Base-by-base conservation (phyloP, 2,888 invertebrate species). In the Flexamia atlantica region DNA sequence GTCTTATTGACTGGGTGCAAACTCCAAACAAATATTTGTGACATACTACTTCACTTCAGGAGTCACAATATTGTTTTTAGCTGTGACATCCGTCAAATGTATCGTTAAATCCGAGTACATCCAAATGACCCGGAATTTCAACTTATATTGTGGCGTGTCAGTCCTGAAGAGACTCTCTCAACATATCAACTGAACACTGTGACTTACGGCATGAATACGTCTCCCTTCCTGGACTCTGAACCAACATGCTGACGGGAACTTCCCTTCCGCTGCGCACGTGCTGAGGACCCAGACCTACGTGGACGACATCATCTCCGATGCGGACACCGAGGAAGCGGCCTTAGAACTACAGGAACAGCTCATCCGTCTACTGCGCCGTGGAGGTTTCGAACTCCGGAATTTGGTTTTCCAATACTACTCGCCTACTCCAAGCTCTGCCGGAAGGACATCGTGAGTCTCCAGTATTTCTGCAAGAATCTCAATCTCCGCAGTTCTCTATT, bases 61-160 rank as follows among this genome's bases (percentile, higher is more conserved):
- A 72, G 0, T 1, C 72, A 83, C 28, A 28, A 72, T 20, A 10
- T 83, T 17, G 83, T 83, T 17, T 74, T 82, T 25, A 53, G 50
- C 5, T 74, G 50, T 20, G 74, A 83, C 36, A 74, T 83, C 7
- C 5, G 32, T n/a, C 72, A 83, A 74, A 83, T 83, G 83, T 83
- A 30, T 28, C 12, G 76, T 10, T 25, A 76, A 9, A 76, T 76
- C 1, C 25, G 28, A 0, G 9, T 81, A 5, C 81, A 81, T 23
- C 81, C 36, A 7, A 9, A 36, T 36, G 36, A 36, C 9, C 36
- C 4, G 9, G 9, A 7, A 9, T 36, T 7, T 36, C 36, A 36
- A 36, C 36, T 36, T 7, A 36, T 74, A 14, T 36, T 70, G 74
- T 28, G 40, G 70, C 9, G 3, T 42, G 53, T 30, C 72, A 74